A percentile compares a stretch with the other conserved stretches of the same genome.
Evolutionary conservation across 2,113 vertebrate species (phyloP).

Genomic region (Prinia subflava): DNA sequence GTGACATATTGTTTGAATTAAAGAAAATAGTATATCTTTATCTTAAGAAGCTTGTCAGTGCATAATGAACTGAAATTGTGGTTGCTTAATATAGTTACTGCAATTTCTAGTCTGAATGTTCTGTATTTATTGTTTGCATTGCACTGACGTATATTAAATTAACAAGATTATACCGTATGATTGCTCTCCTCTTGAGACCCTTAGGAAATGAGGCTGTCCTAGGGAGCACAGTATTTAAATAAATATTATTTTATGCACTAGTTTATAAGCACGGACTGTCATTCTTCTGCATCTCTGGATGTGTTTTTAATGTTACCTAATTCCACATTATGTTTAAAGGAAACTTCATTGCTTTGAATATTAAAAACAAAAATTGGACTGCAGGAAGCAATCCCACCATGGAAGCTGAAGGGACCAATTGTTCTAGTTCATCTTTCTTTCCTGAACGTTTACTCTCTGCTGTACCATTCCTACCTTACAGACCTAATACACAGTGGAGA

Average conservation of each 20-base stretch:
- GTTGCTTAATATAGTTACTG: slow-evolving; percentile 47
- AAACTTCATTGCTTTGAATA: background rate
- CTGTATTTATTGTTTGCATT: slow-evolving; percentile 52
- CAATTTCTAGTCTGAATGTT: slow-evolving; percentile 39
- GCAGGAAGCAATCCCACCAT: background rate
- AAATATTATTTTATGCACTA: slow-evolving; percentile 24
- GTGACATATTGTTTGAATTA: slow-evolving; percentile 23
- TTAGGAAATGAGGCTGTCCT: slow-evolving; percentile 35
- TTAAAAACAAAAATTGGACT: background rate
- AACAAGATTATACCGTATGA: slow-evolving; percentile 42
- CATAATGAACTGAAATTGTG: slow-evolving; percentile 34
- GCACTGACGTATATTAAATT: slow-evolving; percentile 51
- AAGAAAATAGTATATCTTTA: slow-evolving; percentile 37
- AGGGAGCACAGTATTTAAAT: slow-evolving; percentile 16
- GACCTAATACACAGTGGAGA: background rate
- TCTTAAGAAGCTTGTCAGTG: slow-evolving; percentile 31
- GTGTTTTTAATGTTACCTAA: slow-evolving; percentile 24
- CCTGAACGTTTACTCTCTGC: background rate
- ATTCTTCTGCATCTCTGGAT: background rate
- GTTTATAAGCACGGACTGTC: background rate
- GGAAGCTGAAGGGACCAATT: background rate
- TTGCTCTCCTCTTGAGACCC: slow-evolving; percentile 39
- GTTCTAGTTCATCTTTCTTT: background rate
- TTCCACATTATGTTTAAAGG: slow-evolving; percentile 1
- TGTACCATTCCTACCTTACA: background rate